Conservation (phyloP, 2,113 vertebrate genomes). For the Monopterus albus region DNA sequence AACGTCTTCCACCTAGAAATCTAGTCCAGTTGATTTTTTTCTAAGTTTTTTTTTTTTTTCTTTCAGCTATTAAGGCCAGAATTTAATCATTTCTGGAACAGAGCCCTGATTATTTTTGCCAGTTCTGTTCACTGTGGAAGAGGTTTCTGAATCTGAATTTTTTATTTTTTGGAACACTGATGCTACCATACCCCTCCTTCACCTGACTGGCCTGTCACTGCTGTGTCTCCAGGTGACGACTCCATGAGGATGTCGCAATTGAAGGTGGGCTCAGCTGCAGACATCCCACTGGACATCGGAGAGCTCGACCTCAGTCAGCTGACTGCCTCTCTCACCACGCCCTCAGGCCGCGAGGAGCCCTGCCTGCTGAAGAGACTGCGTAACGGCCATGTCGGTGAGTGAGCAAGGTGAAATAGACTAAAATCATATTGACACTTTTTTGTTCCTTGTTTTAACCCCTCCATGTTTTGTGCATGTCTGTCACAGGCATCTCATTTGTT, state of each 20-base stretch:
- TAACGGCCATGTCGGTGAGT: conserved; percentile 90
- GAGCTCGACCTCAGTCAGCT: conserved; percentile 90
- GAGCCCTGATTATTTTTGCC: too few relatives aligned
- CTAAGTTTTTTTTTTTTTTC: too few relatives aligned
- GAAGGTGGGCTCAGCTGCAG: conserved; percentile 91
- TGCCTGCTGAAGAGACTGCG: conserved; percentile 91
- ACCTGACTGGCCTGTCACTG: neutral
- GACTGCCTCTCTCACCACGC: conserved; percentile 88
- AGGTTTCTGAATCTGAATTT: too few relatives aligned
- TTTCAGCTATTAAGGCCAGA: too few relatives aligned
- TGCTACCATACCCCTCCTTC: too few relatives aligned
- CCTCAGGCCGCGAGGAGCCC: conserved; percentile 89
- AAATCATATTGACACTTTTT: too few relatives aligned
- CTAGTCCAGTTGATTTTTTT: too few relatives aligned
- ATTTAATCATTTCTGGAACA: too few relatives aligned
- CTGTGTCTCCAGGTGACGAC: conserved; percentile 84
- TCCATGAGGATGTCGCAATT: conserved; percentile 92
- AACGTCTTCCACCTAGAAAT: too few relatives aligned
- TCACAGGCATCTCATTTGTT: conserved; percentile 89
- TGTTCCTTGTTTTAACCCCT: neutral
- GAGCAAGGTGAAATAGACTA: neutral
- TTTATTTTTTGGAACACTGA: too few relatives aligned
- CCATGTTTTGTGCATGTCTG: neutral
- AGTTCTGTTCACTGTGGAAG: too few relatives aligned
- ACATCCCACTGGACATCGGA: conserved; percentile 91